Conservation (phyloP, 2,113 vertebrate species). For the Tragelaphus buxtoni region DNA sequence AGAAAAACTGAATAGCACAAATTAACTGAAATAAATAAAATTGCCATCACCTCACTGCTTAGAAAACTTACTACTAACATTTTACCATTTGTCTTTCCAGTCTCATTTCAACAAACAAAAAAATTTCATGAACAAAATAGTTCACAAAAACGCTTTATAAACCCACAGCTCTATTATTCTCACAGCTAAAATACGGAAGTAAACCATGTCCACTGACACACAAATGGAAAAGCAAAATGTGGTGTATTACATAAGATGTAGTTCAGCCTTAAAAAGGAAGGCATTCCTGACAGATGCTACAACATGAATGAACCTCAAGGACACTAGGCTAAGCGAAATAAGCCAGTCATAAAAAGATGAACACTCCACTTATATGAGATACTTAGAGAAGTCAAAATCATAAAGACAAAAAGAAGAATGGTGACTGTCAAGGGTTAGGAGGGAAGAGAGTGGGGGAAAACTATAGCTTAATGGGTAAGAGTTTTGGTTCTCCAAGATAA, state of each 20-base stretch:
- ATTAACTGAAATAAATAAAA: neutral
- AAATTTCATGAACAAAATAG: neutral
- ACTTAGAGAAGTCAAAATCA: neutral
- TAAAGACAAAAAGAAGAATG: neutral
- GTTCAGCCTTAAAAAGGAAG: neutral
- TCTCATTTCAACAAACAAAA: neutral
- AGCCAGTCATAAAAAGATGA: neutral
- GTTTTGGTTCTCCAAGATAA: neutral
- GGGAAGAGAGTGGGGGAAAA: neutral
- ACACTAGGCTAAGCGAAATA: neutral
- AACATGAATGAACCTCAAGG: neutral
- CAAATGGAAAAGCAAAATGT: neutral
- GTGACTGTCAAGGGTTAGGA: too few relatives aligned
- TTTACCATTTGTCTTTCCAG: neutral
- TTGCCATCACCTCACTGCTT: neutral
- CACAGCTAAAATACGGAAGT: neutral
- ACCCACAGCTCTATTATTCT: neutral
- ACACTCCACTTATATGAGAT: neutral
- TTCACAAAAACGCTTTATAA: neutral
- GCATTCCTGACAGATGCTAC: neutral
- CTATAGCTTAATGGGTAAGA: neutral
- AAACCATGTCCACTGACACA: neutral
- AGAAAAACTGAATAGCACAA: neutral
- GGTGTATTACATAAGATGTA: neutral
- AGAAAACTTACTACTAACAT: neutral